Base-by-base conservation (phyloP, 2,888 invertebrate species). In the Minunthozetes semirufus region DNA sequence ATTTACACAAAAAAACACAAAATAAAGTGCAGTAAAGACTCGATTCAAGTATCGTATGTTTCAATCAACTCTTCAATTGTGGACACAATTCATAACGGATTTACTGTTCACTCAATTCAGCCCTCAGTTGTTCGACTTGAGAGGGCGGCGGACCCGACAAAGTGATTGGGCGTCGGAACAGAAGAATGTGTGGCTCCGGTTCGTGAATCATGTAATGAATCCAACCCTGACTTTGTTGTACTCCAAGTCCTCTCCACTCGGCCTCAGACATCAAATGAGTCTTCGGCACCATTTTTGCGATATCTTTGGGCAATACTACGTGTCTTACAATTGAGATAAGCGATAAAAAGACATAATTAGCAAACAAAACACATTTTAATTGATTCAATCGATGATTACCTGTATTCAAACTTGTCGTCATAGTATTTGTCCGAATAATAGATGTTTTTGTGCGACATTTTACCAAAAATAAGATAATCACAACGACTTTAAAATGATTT, bases 211-310 rank as follows among this genome's bases (percentile, higher is more conserved):
- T 95, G 80, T 96, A 97, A 84, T 97, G 96, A 17, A 93, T 88
- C 97, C 97, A 97, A 72, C 96, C 96, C 80, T 92, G 91, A 80
- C 94, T 94, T 83, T 97, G 97, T 83, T 95, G 94, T 0, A 97
- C 94, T 0, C 97, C 97, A 78, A 97, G 90, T 75, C 89, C 86
- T 81, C 97, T 87, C 97, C 97, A 97, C 84, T 97, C 96, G 68
- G 88, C 85, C 83, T 97, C 97, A 0, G 91, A 87, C 94, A 97
- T 94, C 77, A 97, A 85, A 83, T 94, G 94, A 73, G 91, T 91
- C 84, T 91, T 94, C 0, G 96, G 96, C 29, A 97, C 91, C 77
- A 90, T 84, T 82, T 93, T 92, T 0, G 90, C 90, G 84, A 96
- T 87, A 79, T 96, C 95, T 83, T 93, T 94, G 0, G 96, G 94